Evolutionary conservation across 2,797 vertebrate genomes (phyloP), one percentile per base, ranked within the genome.

Genomic region (Monodelphis domestica): DNA sequence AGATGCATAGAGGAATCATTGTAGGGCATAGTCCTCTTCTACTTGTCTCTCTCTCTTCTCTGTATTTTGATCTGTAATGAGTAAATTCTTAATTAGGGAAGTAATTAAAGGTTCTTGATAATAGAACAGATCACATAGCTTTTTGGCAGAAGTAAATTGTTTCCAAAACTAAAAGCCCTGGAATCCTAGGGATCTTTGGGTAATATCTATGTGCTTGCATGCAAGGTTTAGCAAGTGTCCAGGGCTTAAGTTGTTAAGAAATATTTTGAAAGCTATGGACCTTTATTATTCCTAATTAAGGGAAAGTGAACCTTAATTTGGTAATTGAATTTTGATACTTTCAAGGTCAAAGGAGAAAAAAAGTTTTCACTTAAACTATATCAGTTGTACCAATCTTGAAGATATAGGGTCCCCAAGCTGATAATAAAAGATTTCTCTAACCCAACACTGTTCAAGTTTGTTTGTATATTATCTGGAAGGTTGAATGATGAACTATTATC

Each of bases 221-320:
- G 78, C n/a, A n/a, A 24, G 24, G 45, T 78, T 38, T 2, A 45
- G 70, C 38, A 78, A 26, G 38, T 78, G 45, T 78, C 38, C n/a
- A 78, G 38, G 9, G 17, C 9, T 78, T n/a, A 38, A 38, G n/a
- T 78, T 78, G n/a, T 78, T 26, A 94, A 91, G 33, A 95, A 93
- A 92, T 93, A 94, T 53, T 92, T 94, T 84, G 30, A 93, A 70
- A 70, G 63, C 88, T 96, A 95, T 94, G 94, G 70, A 96, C 54
- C 33, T 93, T 53, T 94, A 54, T 38, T 6, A 29, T 88, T 96
- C 95, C 54, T 90, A 92, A 87, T 53, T 91, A 6, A 50, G 84
- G 30, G 91, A 26, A 7, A 94, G 21, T 56, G 59, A 93, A 29
- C 92, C 17, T 95, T 94, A 33, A 91, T 63, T 11, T 54, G 54